phyloP scores from a whole-genome alignment of 2,113 vertebrate species.

The Cebidichthys violaceus region DNA sequence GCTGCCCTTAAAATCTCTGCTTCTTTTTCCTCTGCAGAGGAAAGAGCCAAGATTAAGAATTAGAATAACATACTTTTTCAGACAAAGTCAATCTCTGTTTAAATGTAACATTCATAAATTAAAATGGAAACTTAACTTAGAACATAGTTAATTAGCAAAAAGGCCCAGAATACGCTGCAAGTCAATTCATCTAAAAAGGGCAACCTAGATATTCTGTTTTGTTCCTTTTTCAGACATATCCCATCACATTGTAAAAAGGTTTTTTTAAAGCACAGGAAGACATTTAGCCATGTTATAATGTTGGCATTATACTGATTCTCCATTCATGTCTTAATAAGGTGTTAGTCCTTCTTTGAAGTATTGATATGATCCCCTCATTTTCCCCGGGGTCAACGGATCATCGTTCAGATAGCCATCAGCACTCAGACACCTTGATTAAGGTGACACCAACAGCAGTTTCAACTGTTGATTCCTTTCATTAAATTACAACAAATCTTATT shows the following conservation, averaged over 20 bases:
- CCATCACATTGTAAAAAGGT: background rate
- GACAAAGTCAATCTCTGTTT: background rate
- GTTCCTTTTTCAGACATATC: background rate
- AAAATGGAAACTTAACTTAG: conserved; percentile 1
- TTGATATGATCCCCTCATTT: conserved; percentile 74
- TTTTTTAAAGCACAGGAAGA: background rate
- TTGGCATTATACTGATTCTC: background rate
- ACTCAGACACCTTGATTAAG: conserved; percentile 69
- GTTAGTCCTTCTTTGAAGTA: conserved; percentile 74
- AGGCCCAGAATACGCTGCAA: background rate
- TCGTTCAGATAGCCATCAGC: conserved; percentile 55
- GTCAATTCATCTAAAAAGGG: background rate
- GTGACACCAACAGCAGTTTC: conserved; percentile 56
- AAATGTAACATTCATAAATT: background rate
- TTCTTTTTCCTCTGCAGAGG: conserved; percentile 7
- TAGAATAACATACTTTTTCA: background rate
- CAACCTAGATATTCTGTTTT: background rate
- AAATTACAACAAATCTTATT: conserved; percentile 29
- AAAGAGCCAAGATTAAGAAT: background rate
- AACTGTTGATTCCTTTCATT: conserved; percentile 56
- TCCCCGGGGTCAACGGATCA: conserved; percentile 69
- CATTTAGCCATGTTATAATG: background rate
- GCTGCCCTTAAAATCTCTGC: conserved; percentile 21
- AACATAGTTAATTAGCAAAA: background rate
- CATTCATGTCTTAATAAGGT: conserved; percentile 24